phyloP scores from a whole-genome alignment of 2,797 vertebrate genomes.

The Ptychadena robeensis region DNA sequence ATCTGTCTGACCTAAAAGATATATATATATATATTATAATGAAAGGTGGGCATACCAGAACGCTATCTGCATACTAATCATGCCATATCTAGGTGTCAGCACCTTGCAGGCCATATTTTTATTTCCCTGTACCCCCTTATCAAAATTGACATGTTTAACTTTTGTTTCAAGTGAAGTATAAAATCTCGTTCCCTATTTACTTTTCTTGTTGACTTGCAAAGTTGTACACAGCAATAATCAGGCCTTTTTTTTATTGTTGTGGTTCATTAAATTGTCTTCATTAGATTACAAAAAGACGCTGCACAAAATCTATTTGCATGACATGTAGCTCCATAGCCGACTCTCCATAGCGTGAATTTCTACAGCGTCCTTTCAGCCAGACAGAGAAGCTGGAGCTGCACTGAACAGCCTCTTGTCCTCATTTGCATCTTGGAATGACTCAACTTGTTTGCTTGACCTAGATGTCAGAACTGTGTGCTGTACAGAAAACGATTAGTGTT shows the following conservation, averaged over 20 bases:
- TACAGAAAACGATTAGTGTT: slow-evolving; percentile 28
- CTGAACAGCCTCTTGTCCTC: slow-evolving; percentile 39
- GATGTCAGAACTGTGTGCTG: slow-evolving; percentile 9
- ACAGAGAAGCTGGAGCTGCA: background rate
- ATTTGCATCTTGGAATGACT: slow-evolving; percentile 43
- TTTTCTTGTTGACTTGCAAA: background rate
- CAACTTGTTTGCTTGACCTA: slow-evolving; percentile 53
- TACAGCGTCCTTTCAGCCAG: background rate
- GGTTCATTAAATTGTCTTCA: background rate
- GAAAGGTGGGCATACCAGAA: too few relatives aligned
- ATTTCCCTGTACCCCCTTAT: too few relatives aligned
- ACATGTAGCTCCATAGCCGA: background rate
- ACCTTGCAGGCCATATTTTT: too few relatives aligned
- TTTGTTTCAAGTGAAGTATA: background rate
- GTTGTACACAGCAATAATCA: background rate
- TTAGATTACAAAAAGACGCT: background rate
- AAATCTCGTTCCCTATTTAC: background rate
- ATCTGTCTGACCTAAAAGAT: too few relatives aligned
- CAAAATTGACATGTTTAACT: background rate
- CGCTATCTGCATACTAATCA: too few relatives aligned
- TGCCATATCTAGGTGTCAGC: too few relatives aligned
- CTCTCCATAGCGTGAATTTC: slow-evolving; percentile 29
- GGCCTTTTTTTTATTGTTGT: background rate
- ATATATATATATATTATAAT: too few relatives aligned
- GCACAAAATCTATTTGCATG: background rate